A percentile compares a stretch with the other conserved stretches of the same genome.
These are phyloP conservation scores for Cynopterus sphinx DNA, from an alignment of 2,797 vertebrate species.

Conservation along the genomic window DNA sequence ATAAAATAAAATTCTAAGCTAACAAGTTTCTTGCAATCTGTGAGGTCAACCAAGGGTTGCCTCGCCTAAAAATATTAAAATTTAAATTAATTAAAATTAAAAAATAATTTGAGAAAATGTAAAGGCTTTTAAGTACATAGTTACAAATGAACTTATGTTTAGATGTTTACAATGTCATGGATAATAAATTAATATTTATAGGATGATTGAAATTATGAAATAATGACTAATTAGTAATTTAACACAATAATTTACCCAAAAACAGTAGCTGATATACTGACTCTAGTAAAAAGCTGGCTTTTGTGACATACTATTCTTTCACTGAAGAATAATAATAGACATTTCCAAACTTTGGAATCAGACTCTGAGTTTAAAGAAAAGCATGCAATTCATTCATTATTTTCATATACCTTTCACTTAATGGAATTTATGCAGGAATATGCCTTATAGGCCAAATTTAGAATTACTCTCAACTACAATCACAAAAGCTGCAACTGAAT, in stretches of 20 bases:
- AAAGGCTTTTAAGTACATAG: not conserved
- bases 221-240: not conserved
- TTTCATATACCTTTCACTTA: not conserved
- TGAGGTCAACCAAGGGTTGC: no score
- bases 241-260: not conserved
- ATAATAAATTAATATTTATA: not conserved
- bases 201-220: not conserved
- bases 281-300: not conserved
- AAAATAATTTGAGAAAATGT: not conserved
- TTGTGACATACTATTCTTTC: not conserved
- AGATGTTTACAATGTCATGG: not conserved
- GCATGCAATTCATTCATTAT: not conserved
- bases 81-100: no score
- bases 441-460: not conserved
- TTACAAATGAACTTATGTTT: constrained; percentile 27
- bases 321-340: not conserved
- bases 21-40: no score
- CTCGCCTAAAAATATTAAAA: no score
- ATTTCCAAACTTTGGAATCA: not conserved
- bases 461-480: not conserved
- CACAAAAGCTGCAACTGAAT: not conserved
- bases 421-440: not conserved
- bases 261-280: not conserved
- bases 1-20: no score
- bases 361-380: not conserved